These are phyloP conservation scores for Mycetomoellerius zeteki DNA, from an alignment of 1,140 invertebrate species.

Conservation along the genomic window DNA sequence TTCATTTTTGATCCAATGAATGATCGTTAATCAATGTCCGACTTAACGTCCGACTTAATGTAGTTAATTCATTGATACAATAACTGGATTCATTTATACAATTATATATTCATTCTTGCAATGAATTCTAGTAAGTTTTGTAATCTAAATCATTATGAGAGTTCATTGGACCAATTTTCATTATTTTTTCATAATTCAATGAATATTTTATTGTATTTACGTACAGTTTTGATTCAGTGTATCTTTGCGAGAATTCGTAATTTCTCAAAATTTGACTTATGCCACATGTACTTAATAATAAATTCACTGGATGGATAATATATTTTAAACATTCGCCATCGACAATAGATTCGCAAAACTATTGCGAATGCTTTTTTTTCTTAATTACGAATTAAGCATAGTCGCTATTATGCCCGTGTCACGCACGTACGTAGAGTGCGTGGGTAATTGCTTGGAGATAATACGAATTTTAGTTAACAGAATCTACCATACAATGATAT, in stretches of 20 bases:
- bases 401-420: constrained; percentile 40
- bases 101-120: no score
- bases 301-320: constrained; percentile 76
- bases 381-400: constrained; percentile 33
- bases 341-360: not conserved
- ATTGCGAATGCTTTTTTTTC: constrained; percentile 21
- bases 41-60: no score
- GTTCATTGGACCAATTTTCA: no score
- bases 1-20: no score
- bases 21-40: no score
- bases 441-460: constrained; percentile 12
- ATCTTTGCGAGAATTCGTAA: not conserved
- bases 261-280: constrained; percentile 21
- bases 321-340: constrained; percentile 15
- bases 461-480: constrained; percentile 18
- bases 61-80: no score
- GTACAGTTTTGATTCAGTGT: no score
- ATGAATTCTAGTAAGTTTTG: no score
- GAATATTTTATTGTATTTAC: no score
- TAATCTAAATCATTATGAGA: no score
- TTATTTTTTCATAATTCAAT: no score
- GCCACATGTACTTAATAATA: not conserved
- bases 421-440: not conserved
- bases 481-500: constrained; percentile 54
- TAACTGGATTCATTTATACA: no score